Conservation (phyloP, 1,140 invertebrate species). For the Drosophila paulistorum region DNA sequence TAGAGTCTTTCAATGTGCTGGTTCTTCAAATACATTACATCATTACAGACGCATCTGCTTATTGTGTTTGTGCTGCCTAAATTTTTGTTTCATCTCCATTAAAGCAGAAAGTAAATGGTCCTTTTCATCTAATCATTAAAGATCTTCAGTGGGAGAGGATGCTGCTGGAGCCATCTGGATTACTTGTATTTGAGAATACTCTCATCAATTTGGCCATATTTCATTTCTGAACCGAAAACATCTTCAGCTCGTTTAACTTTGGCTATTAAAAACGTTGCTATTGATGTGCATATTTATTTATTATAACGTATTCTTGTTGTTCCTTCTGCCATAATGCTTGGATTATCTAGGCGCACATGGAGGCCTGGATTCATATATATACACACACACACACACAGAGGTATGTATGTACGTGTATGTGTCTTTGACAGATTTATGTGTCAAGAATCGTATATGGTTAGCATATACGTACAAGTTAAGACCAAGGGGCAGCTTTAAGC, state of each 20-base stretch:
- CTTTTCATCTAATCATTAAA: neutral
- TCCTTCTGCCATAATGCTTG: conserved; percentile 72
- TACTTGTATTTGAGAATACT: conserved; percentile 17
- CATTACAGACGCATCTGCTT: too few species aligned
- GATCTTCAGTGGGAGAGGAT: neutral
- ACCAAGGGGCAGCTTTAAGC: conserved; percentile 70
- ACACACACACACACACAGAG: neutral
- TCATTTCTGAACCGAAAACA: conserved; percentile 45
- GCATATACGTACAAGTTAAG: conserved; percentile 15
- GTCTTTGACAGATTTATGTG: conserved; percentile 72
- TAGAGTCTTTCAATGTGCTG: too few species aligned
- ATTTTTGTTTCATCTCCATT: neutral
- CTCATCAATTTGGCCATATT: conserved; percentile 40
- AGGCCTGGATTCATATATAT: neutral
- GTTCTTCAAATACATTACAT: too few species aligned
- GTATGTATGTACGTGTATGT: conserved; percentile 36
- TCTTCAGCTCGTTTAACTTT: conserved; percentile 57
- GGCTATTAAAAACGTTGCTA: conserved; percentile 64
- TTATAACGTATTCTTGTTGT: conserved; percentile 24
- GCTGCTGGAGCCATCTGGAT: conserved; percentile 9
- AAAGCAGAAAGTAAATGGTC: neutral
- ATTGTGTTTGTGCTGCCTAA: too few species aligned
- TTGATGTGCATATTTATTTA: conserved; percentile 75
- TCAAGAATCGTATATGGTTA: conserved; percentile 38
- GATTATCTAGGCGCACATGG: conserved; percentile 68